These are phyloP conservation scores for Hydriomena furcata DNA, from an alignment of 2,888 invertebrate species.

Conservation along the genomic window DNA sequence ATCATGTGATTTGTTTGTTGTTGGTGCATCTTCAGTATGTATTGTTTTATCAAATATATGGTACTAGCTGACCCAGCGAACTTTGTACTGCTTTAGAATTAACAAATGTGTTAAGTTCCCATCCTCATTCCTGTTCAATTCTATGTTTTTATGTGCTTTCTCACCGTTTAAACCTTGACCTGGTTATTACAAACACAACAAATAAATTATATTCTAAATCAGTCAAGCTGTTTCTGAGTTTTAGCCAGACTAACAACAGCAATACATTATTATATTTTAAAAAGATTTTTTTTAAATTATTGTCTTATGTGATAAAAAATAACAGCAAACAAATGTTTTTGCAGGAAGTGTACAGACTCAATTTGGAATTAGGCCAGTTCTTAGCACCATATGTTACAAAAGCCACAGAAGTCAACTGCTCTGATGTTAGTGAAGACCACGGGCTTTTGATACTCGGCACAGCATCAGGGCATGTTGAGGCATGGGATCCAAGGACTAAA, in stretches of 20 bases:
- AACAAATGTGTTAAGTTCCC: too few relatives aligned
- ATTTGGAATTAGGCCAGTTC: constrained; percentile 97
- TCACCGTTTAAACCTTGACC: too few relatives aligned
- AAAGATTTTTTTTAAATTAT: too few relatives aligned
- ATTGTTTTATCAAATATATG: constrained; percentile 1
- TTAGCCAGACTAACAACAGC: too few relatives aligned
- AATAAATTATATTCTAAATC: too few relatives aligned
- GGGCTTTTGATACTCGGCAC: constrained; percentile 94
- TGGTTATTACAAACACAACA: too few relatives aligned
- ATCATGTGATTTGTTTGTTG: constrained; percentile 96
- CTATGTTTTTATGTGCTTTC: too few relatives aligned
- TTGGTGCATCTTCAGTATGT: constrained; percentile 91
- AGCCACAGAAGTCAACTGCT: constrained; percentile 90
- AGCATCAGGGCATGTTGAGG: constrained; percentile 95
- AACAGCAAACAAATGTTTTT: constrained; percentile 30
- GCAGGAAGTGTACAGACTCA: constrained; percentile 96
- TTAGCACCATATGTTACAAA: constrained; percentile 92
- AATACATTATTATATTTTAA: too few relatives aligned
- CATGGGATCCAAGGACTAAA: constrained; percentile 96
- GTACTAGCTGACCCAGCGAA: too few relatives aligned
- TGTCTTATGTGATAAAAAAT: neutral
- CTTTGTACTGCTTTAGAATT: too few relatives aligned
- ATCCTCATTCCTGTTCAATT: too few relatives aligned
- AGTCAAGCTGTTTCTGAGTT: too few relatives aligned
- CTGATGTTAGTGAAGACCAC: constrained; percentile 94